Base-by-base conservation (phyloP, 2,888 invertebrate species). In the Strigamia maritima region DNA sequence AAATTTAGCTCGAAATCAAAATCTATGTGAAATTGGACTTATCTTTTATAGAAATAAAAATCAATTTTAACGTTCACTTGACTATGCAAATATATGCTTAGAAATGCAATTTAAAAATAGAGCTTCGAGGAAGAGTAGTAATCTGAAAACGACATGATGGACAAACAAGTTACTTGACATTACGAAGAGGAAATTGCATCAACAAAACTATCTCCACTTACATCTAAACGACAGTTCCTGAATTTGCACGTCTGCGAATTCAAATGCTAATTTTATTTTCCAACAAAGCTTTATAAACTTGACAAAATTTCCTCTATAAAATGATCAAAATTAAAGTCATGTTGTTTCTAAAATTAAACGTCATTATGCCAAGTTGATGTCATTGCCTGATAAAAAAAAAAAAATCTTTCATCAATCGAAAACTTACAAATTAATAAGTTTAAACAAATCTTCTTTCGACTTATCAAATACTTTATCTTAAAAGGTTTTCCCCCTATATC, bases 161-260 rank as follows among this genome's bases (percentile, higher is more conserved):
- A 60, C 60, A 60, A 60, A 60, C 60, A 60, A 60, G 60, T 60
- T 44, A 44, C 14, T 44, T 44, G 6, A 44, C 60, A 60, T 22
- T 60, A 7, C 19, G 22, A 60, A 60, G 60, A 60, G 60, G 60
- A 60, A 60, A 60, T 60, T 60, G 60, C 60, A 60, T 60, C 60
- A 60, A 22, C 60, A 60, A 60, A 22, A 60, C 22, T 19, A 60
- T 60, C 60, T 60, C 8, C 24, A 60, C 60, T 60, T 60, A 60
- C 60, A 60, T 60, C 60, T 60, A 24, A 24, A 60, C 12, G 60
- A 24, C 60, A 60, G 60, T 60, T 60, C 60, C 60, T 60, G 60
- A 60, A 60, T 60, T 60, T 22, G 22, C 60, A 60, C 60, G 24
- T 60, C 60, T 60, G 22, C 24, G 12, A 60, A 60, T 60, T 60